phyloP scores from a whole-genome alignment of 2,888 invertebrate species.

The Liopterus haemorrhoidalis region DNA sequence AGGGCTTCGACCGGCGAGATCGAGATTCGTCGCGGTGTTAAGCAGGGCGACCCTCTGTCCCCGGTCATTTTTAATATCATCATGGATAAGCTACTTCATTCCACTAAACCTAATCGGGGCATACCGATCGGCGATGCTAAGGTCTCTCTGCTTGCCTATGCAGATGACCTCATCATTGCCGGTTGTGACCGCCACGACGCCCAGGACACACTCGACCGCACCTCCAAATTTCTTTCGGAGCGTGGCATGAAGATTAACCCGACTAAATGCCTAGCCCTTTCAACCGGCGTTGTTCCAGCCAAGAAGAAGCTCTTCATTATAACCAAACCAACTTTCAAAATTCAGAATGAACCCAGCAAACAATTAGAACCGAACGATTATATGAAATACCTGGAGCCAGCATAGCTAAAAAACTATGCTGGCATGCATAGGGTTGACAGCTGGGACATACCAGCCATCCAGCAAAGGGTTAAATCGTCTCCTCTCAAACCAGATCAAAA shows the following conservation, averaged over 20 bases:
- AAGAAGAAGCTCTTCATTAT: slow-evolving; percentile 13
- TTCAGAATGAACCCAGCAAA: background rate
- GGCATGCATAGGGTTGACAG: slow-evolving; percentile 1
- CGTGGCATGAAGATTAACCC: slow-evolving; percentile 21
- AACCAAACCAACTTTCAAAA: background rate
- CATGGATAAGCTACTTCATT: slow-evolving; percentile 6
- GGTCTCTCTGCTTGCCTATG: slow-evolving; percentile 36
- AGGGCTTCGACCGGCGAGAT: too few relatives aligned
- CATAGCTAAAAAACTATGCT: background rate
- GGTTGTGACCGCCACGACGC: slow-evolving; percentile 32
- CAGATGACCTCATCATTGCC: slow-evolving; percentile 38
- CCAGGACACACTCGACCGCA: slow-evolving; percentile 26
- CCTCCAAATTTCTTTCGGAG: slow-evolving; percentile 1
- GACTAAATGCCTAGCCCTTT: too few relatives aligned
- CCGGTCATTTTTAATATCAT: slow-evolving; percentile 11
- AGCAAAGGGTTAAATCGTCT: slow-evolving; percentile 6
- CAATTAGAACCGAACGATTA: background rate
- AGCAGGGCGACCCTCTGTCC: slow-evolving; percentile 16
- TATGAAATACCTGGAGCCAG: background rate
- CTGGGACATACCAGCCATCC: slow-evolving; percentile 1
- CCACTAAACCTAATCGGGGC: slow-evolving; percentile 17
- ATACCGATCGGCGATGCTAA: background rate
- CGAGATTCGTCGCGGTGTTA: slow-evolving; percentile 3
- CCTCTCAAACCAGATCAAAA: slow-evolving; percentile 19
- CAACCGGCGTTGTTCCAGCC: slow-evolving; percentile 8